phyloP scores from a whole-genome alignment of 2,888 invertebrate genomes.

The Tholera decimalis region DNA sequence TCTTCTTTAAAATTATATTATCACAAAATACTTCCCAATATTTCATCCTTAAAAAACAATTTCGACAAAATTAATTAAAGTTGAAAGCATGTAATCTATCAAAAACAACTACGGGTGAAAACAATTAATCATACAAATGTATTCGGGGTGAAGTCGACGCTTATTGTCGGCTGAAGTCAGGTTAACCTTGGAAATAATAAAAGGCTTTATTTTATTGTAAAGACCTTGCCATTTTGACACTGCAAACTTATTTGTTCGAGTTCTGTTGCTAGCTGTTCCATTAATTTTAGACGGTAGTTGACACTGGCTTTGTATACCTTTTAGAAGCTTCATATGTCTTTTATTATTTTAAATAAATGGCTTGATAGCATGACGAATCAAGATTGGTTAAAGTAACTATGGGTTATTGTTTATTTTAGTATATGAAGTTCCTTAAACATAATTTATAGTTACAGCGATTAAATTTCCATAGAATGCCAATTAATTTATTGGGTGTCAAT shows the following conservation, averaged over 20 bases:
- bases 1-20: not conserved
- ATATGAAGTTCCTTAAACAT: not conserved
- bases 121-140: conserved; percentile 60
- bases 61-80: conserved; percentile 47
- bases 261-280: conserved; percentile 8
- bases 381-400: not conserved
- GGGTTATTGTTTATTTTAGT: not conserved
- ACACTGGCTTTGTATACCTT: conserved; percentile 7
- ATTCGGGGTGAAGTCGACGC: conserved; percentile 30
- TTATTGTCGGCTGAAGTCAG: conserved; percentile 35
- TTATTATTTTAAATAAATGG: not conserved
- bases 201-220: conserved; percentile 44
- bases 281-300: conserved; percentile 34
- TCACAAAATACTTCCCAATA: conserved; percentile 18
- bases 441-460: not conserved
- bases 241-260: conserved; percentile 40
- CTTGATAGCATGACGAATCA: not conserved
- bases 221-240: conserved; percentile 31
- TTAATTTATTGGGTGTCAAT: too few species aligned
- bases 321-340: not conserved
- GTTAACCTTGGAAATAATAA: conserved; percentile 50
- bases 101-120: conserved; percentile 45
- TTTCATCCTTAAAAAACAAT: conserved; percentile 34
- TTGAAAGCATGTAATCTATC: conserved; percentile 51
- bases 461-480: too few species aligned